Base-by-base conservation (phyloP, 1,140 invertebrate species). In the Bacillus rossius region DNA sequence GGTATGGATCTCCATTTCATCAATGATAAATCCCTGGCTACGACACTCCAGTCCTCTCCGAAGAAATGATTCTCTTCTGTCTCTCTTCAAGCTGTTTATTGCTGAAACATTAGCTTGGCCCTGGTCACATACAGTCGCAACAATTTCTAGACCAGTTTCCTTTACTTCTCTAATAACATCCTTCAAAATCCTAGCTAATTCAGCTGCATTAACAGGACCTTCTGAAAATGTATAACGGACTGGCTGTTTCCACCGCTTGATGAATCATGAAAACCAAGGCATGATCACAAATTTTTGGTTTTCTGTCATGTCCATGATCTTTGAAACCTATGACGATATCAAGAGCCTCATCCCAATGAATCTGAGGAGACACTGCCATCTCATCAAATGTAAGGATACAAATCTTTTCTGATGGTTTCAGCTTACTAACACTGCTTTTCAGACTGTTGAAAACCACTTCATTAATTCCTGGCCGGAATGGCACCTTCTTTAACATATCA, bases 281-380 rank as follows among this genome's bases (percentile, higher is more conserved):
- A 55, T 59, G 48, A 23, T 40, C 26, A 16, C 53, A 48, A 45
- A 58, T 45, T 25, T 47, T 57, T 8, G n/a, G 20, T 34, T 8
- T 60, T 23, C 60, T 55, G 8, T 58, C 52, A 38, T 62, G 43
- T 16, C 65, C 65, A 8, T 49, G 48, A 43, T 67, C 64, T 49
- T 62, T 37, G 56, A 63, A 64, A 0, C 66, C 64, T n/a, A 65
- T 53, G n/a, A 67, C 61, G 51, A 62, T 53, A 60, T 68, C 63
- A 8, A 38, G 19, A 49, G 25, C 26, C n/a, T 17, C 25, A 61
- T 65, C 55, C 49, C 62, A 66, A 43, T 64, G 58, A 1, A 68
- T 19, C 47, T 64, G 51, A 16, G 59, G 41, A 51, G 66, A 62
- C 14, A 65, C 54, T 16, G 63, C 53, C 57, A 68, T 68, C 55